Conservation (phyloP, 2,113 vertebrate species). For the Damaliscus lunatus region DNA sequence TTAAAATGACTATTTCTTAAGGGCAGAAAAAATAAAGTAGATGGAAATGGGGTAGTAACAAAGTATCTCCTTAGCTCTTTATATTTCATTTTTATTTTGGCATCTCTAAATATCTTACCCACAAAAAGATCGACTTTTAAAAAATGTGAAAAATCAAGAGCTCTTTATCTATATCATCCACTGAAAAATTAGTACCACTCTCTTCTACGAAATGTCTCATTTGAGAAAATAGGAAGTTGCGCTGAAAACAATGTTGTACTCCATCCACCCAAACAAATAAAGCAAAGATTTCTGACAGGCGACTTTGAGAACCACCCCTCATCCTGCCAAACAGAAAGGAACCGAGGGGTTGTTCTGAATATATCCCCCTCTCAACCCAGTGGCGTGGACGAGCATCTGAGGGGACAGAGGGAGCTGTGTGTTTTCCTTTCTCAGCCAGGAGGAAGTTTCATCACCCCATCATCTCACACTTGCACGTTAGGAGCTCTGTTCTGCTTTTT, state of each 20-base stretch:
- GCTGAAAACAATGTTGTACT: not conserved
- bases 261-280: slow-evolving; percentile 33
- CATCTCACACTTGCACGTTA: slow-evolving; percentile 36
- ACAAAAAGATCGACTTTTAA: not conserved
- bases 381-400: not conserved
- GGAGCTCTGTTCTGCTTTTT: slow-evolving; percentile 72
- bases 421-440: slow-evolving; percentile 29
- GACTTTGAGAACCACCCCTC: not conserved
- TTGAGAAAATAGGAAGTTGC: not conserved
- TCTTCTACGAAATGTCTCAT: not conserved
- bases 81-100: slow-evolving; percentile 23
- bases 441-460: slow-evolving; percentile 43
- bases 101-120: not conserved
- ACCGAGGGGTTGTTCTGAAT: not conserved
- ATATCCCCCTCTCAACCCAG: not conserved
- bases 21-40: too few species aligned
- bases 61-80: not conserved
- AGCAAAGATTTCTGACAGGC: not conserved
- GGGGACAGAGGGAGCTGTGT: not conserved
- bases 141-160: not conserved
- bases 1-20: too few species aligned
- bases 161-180: not conserved
- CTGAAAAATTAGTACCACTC: not conserved
- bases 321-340: not conserved
- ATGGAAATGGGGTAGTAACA: not conserved